phyloP scores from a whole-genome alignment of 2,113 vertebrate genomes.

The Gasterosteus aculeatus region DNA sequence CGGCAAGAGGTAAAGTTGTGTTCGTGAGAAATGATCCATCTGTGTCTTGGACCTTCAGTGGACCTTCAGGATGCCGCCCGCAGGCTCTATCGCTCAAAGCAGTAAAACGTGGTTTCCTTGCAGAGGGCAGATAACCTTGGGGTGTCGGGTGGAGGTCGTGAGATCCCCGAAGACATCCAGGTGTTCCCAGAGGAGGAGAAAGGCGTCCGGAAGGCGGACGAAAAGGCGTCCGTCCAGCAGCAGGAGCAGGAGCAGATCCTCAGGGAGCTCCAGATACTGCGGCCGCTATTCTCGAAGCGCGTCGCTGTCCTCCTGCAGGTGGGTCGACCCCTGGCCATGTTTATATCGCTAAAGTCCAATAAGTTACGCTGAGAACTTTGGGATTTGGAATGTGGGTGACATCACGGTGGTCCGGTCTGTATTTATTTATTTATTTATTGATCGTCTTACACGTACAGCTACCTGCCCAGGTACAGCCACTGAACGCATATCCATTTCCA shows the following conservation, averaged over 20 bases:
- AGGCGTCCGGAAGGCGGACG: conserved; percentile 59
- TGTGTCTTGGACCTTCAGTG: no score
- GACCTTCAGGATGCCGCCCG: not conserved
- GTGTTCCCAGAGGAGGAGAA: conserved; percentile 67
- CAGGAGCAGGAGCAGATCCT: conserved; percentile 80
- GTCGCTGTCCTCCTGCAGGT: conserved; percentile 86
- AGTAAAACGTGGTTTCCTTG: conserved; percentile 15
- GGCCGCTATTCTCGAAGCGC: conserved; percentile 85
- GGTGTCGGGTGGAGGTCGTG: conserved; percentile 72
- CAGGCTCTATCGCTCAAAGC: conserved; percentile 8
- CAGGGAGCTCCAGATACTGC: conserved; percentile 81
- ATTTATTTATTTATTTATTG: not conserved
- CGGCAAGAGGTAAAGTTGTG: conserved; percentile 69
- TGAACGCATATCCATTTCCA: no score
- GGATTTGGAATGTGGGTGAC: not conserved
- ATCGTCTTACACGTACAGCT: no score
- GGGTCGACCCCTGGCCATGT: conserved; percentile 58
- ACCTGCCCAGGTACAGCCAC: no score
- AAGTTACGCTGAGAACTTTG: not conserved
- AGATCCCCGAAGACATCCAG: conserved; percentile 55
- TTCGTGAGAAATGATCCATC: not conserved
- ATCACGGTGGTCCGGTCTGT: no score
- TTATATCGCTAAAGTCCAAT: not conserved
- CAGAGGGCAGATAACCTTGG: conserved; percentile 81
- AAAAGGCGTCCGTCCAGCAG: conserved; percentile 71